phyloP scores from a whole-genome alignment of 2,113 vertebrate species.

The human region DNA sequence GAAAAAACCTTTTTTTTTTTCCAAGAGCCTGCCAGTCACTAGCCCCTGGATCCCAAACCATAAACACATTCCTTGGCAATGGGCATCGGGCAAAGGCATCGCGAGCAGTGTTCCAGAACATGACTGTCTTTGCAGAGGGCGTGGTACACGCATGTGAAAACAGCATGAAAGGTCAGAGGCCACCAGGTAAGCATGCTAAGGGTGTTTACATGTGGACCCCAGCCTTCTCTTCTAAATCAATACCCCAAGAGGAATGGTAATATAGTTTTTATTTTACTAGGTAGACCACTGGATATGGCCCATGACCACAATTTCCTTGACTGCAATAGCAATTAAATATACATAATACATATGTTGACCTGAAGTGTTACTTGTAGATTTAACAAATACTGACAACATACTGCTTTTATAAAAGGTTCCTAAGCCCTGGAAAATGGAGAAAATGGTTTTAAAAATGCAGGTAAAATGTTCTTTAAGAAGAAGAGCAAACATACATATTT shows the following conservation, averaged over 20 bases:
- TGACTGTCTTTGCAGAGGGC: neutral
- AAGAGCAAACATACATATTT: neutral
- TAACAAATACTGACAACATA: neutral
- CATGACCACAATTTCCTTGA: neutral
- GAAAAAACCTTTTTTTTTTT: neutral
- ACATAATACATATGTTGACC: neutral
- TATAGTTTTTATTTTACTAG: neutral
- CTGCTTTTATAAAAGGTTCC: neutral
- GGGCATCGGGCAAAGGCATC: slow-evolving; percentile 63
- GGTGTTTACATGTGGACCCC: neutral
- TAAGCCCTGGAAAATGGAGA: neutral
- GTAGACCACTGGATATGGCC: neutral
- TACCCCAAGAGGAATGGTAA: neutral
- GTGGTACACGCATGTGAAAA: neutral
- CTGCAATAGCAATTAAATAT: neutral
- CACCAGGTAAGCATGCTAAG: slow-evolving; percentile 30
- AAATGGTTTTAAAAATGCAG: neutral
- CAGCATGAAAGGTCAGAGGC: slow-evolving; percentile 46
- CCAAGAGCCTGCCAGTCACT: neutral
- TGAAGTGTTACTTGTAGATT: neutral
- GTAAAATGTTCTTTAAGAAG: neutral
- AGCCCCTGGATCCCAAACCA: slow-evolving; percentile 65
- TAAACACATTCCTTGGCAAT: slow-evolving; percentile 68
- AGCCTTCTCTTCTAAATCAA: neutral
- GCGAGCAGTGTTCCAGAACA: slow-evolving; percentile 20